Base-by-base conservation (phyloP, 2,113 vertebrate genomes). In the Empidonax alnorum region DNA sequence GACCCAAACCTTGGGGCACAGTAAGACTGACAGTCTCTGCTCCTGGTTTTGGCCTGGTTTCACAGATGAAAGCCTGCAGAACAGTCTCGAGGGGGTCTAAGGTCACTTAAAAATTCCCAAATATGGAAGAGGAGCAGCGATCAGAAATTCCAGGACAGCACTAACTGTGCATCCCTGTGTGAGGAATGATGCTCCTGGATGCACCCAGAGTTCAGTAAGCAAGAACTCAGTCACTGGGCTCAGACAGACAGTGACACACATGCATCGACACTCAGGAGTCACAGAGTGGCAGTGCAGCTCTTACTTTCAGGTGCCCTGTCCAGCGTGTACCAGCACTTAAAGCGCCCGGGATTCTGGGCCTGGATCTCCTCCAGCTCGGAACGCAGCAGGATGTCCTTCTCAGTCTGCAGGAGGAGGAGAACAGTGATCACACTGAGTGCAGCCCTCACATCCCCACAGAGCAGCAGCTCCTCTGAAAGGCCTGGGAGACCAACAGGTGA, bases 301-400 rank as follows among this genome's bases (percentile, higher is more conserved):
- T 98, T 97, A 99, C 99, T 93, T 12, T 99, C 98, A 8, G 99
- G 98, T 3, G 98, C 98, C 30, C 46, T 98, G 97, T 99, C 99
- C 83, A 99, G 41, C 0, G 99, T 99, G 97, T 98, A 99, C 99
- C 99, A 99, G 84, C 99, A 98, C 93, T 99, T 99, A 81, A 99
- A 99, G 28, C 98, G 98, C 3, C 92, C 21, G 0, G 99, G 98
- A 74, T 99, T 78, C 56, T 98, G 98, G 6, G 94, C 98, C 94
- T 98, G 97, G 69, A 99, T 97, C 55, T 99, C 99, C 49, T 99
- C 99, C 87, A 99, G 97, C 96, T 99, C 99, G 0, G 98, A 90
- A 6, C 98, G 98, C 42, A 99, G 89, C 94, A 99, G 97, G 91
- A 99, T 99, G 92, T 99, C 99, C 94, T 99, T 99, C 97, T 99